Base-by-base conservation (phyloP, 2,888 invertebrate species). In the Lasioglossum oenotherae region DNA sequence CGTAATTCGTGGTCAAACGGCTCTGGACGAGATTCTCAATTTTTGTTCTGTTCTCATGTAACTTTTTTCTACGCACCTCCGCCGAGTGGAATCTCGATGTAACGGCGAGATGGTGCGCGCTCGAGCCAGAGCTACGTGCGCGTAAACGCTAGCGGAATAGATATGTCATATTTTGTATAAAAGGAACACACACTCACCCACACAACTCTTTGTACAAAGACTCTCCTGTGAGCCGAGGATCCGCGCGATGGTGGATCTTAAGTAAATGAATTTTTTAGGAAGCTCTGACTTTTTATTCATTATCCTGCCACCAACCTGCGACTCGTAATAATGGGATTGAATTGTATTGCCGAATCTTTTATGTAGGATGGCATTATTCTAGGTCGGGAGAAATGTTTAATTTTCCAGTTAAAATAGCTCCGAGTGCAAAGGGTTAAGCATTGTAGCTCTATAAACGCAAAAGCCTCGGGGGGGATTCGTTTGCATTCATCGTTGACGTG, bases 201-300 rank as follows among this genome's bases (percentile, higher is more conserved):
- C 64, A 64, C 64, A 89, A 90, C 89, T 92, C 88, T 92, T 83
- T 94, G 93, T 94, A 94, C 93, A 94, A 93, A 93, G 88, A 86
- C 86, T 88, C 89, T 87, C 75, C 87, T 82, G 83, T 78, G 84
- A 92, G 90, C 88, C 86, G 64, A 85, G 76, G 85, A 80, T 89
- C 89, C 91, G 80, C 89, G 80, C 74, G 19, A 81, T 64, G 86
- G 87, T 89, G 92, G 89, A 90, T 89, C 85, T 88, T 91, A 88
- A 93, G 94, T 94, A 94, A 94, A 94, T 93, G 93, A 94, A 94
- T 94, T 94, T 94, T 94, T 90, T 94, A 94, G 91, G 91, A 94
- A 90, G 84, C 27, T 27, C 12, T 38, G 46, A n/a, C 71, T 71
- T 14, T 77, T 14, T n/a, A 0, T 80, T 79, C 38, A n/a, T 23